Evolutionary conservation across 2,113 vertebrate genomes (phyloP).

Genomic region (Leiothrix lutea): DNA sequence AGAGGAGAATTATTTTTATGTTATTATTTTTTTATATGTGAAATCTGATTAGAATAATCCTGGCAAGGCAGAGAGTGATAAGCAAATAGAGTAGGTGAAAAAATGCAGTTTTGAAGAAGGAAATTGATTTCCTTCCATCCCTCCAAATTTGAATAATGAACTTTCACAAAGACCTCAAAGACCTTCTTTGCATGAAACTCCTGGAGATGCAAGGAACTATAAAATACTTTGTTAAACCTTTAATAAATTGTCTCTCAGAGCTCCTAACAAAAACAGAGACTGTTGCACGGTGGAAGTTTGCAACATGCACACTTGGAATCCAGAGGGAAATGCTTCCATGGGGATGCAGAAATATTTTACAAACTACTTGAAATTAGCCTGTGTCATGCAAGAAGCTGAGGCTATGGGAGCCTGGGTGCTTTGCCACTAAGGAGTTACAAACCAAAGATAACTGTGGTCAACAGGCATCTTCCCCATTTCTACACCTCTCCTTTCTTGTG

Average conservation of each 20-base stretch:
- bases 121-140: slow-evolving; percentile 31
- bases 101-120: not conserved
- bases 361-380: not conserved
- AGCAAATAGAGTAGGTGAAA: not conserved
- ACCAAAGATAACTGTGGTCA: not conserved
- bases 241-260: not conserved
- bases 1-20: slow-evolving; percentile 16
- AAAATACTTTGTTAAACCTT: slow-evolving; percentile 1
- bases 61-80: not conserved
- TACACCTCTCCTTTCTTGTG: not conserved
- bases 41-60: slow-evolving; percentile 57
- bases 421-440: not conserved
- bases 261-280: slow-evolving; percentile 1
- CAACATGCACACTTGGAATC: not conserved
- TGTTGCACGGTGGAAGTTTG: not conserved
- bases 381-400: not conserved
- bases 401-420: not conserved
- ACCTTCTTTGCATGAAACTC: slow-evolving; percentile 2
- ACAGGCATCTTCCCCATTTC: not conserved
- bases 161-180: not conserved
- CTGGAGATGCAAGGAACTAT: not conserved
- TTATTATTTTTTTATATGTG: not conserved
- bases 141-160: slow-evolving; percentile 33
- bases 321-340: not conserved
- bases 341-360: not conserved